Percentiles rank a stretch among this genome's conserved stretches.
These are phyloP conservation scores for Protonibea diacanthus DNA, from an alignment of 2,797 vertebrate genomes.

Conservation along the genomic window DNA sequence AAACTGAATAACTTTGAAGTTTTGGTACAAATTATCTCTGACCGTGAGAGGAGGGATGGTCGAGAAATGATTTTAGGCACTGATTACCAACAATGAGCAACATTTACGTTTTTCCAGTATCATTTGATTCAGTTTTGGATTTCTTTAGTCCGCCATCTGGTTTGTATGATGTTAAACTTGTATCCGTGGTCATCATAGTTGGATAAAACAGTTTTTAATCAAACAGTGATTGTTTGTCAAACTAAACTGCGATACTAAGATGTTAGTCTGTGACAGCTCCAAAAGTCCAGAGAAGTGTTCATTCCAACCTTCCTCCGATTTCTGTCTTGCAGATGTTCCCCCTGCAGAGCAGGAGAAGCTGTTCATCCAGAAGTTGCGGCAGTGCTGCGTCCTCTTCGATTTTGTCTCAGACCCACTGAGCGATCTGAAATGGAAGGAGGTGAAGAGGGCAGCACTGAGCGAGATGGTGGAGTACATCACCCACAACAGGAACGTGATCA, in stretches of 20 bases:
- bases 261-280: neutral
- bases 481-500: constrained; percentile 97
- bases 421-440: constrained; percentile 99
- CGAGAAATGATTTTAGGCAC: neutral
- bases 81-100: neutral
- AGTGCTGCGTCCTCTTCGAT: constrained; percentile 99
- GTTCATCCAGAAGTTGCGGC: constrained; percentile 97
- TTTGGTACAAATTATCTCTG: neutral
- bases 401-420: constrained; percentile 98
- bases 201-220: neutral
- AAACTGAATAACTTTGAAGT: neutral
- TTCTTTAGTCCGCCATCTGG: neutral
- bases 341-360: constrained; percentile 98
- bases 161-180: neutral
- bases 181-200: neutral
- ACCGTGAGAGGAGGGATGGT: neutral
- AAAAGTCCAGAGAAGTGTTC: neutral
- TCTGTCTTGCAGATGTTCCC: constrained; percentile 89
- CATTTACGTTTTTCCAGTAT: neutral
- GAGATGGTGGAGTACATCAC: constrained; percentile 99
- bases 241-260: neutral
- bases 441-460: constrained; percentile 96
- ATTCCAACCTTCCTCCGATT: neutral
- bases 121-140: neutral
- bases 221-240: neutral